A percentile compares a stretch with the other conserved stretches of the same genome.
phyloP scores from a whole-genome alignment of 2,888 invertebrate genomes.

The Brachypterus glaber region DNA sequence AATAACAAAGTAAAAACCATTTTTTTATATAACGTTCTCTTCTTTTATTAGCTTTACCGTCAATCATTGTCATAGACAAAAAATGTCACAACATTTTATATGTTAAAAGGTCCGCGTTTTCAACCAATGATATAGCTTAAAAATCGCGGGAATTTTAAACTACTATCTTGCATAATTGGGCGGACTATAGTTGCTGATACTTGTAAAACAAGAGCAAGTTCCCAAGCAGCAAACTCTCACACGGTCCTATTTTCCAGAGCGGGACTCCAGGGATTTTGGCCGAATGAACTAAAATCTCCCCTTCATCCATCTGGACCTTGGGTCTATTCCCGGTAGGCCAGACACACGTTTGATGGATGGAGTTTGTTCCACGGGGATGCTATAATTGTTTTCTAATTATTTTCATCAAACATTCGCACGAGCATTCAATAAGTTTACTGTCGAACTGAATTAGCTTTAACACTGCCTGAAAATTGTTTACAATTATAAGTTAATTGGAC shows the following conservation, averaged over 20 bases:
- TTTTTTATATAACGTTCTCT: too few relatives aligned
- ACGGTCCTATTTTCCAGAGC: constrained; percentile 5
- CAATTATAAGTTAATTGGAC: too few relatives aligned
- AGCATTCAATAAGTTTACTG: constrained; percentile 12
- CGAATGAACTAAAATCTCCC: constrained; percentile 2
- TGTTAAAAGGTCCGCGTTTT: too few relatives aligned
- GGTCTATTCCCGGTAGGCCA: constrained; percentile 15
- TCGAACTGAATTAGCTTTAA: neutral
- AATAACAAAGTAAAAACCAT: too few relatives aligned
- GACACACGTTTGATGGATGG: constrained; percentile 29
- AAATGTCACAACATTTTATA: too few relatives aligned
- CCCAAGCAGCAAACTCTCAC: constrained; percentile 1
- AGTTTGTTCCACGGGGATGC: constrained; percentile 13
- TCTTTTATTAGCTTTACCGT: too few relatives aligned
- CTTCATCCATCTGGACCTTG: constrained; percentile 2
- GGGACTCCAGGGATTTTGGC: constrained; percentile 10
- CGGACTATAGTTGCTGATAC: too few relatives aligned
- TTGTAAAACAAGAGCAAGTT: neutral
- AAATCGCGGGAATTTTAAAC: too few relatives aligned
- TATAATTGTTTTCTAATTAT: constrained; percentile 7
- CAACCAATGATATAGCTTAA: too few relatives aligned
- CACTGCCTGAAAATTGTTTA: too few relatives aligned
- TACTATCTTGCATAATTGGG: too few relatives aligned
- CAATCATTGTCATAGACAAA: too few relatives aligned
- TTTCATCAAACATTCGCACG: constrained; percentile 17